These are phyloP conservation scores for Scomber scombrus DNA, from an alignment of 2,113 vertebrate genomes.

Conservation along the genomic window DNA sequence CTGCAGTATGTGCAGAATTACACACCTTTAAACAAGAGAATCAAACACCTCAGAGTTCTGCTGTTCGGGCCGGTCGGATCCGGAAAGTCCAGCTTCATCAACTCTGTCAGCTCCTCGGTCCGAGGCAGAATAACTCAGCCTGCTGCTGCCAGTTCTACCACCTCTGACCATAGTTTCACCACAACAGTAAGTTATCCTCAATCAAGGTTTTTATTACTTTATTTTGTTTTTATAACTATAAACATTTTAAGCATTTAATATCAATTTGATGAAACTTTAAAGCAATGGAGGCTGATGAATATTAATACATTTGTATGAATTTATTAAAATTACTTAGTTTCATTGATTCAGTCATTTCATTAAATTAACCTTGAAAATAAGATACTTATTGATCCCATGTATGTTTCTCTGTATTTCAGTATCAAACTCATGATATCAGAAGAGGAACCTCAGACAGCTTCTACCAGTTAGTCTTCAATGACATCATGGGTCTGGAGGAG, in stretches of 20 bases:
- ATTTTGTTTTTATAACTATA: no score
- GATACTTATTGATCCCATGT: no score
- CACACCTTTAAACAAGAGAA: background rate
- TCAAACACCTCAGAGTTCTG: conserved; percentile 15
- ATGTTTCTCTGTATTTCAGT: conserved; percentile 28
- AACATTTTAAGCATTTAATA: no score
- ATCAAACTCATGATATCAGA: conserved; percentile 35
- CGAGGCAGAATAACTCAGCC: background rate
- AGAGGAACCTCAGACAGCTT: background rate
- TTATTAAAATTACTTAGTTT: no score
- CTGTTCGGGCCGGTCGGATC: conserved; percentile 29
- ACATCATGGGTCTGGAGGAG: conserved; percentile 59
- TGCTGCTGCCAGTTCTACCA: background rate
- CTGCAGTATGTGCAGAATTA: background rate
- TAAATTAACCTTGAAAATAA: no score
- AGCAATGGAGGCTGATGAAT: no score
- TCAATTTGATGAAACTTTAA: no score
- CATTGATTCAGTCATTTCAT: no score
- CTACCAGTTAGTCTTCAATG: conserved; percentile 50
- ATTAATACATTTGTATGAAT: no score
- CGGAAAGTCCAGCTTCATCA: conserved; percentile 49
- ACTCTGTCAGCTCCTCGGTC: background rate
- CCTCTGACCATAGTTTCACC: conserved; percentile 9
- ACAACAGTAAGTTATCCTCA: background rate
- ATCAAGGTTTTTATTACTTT: no score